Conservation (phyloP, 2,888 invertebrate genomes). For the Harpagoxenus sublaevis region DNA sequence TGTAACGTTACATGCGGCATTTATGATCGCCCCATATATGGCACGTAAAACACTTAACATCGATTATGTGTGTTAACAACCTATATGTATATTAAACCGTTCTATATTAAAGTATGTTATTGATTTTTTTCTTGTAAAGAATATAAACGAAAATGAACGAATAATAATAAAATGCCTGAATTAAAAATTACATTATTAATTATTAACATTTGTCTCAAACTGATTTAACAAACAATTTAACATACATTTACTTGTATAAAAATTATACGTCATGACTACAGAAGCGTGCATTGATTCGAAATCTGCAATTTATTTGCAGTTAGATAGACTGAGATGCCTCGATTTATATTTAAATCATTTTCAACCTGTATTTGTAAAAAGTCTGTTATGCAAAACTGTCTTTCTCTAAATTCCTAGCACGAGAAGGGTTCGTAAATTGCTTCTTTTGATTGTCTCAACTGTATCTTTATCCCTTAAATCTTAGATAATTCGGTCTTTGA, state of each 20-base stretch:
- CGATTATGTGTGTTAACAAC: conserved; percentile 3
- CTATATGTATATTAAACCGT: background rate
- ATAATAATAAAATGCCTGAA: background rate
- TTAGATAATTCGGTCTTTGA: background rate
- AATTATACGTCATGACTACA: background rate
- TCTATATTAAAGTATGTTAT: background rate
- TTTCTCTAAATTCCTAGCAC: background rate
- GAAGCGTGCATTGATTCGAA: background rate
- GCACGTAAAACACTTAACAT: background rate
- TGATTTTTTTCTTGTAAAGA: background rate
- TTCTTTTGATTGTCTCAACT: background rate
- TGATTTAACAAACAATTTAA: background rate
- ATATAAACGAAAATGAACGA: background rate
- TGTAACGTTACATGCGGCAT: conserved; percentile 27
- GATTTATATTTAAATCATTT: background rate
- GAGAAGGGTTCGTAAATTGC: background rate
- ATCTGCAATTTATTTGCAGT: background rate
- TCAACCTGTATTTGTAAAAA: background rate
- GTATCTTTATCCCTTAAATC: background rate
- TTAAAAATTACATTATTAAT: conserved; percentile 1
- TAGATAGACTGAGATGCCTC: background rate
- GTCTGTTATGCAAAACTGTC: background rate
- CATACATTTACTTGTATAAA: background rate
- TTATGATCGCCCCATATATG: conserved; percentile 3
- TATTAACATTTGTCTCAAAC: background rate